These are phyloP conservation scores for Pseudomyrmex dendroicus DNA, from an alignment of 1,140 invertebrate genomes.

Conservation along the genomic window DNA sequence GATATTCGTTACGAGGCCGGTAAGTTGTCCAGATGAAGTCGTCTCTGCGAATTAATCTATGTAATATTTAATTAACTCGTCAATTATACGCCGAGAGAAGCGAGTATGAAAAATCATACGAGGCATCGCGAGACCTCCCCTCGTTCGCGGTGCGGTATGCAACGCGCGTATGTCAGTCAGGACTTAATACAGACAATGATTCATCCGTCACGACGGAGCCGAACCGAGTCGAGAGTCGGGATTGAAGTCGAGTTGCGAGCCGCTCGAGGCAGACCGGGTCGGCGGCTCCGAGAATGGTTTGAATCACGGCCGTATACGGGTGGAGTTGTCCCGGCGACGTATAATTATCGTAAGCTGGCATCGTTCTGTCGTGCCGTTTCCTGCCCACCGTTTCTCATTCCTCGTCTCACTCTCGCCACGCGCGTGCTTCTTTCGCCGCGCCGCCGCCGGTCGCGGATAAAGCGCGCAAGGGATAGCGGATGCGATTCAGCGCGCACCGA, in stretches of 20 bases:
- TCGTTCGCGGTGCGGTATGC: slow-evolving; percentile 26
- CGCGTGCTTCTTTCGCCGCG: slow-evolving; percentile 1
- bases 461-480: slow-evolving; percentile 5
- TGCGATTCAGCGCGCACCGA: neutral
- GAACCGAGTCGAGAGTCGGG: slow-evolving; percentile 31
- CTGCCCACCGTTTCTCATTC: slow-evolving; percentile 54
- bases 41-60: slow-evolving; percentile 9
- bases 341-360: slow-evolving; percentile 59
- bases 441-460: neutral
- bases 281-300: slow-evolving; percentile 54
- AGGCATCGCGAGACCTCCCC: neutral
- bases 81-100: slow-evolving; percentile 37
- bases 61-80: slow-evolving; percentile 50
- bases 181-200: slow-evolving; percentile 60
- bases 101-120: slow-evolving; percentile 36
- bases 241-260: slow-evolving; percentile 19
- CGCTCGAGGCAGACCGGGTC: slow-evolving; percentile 47
- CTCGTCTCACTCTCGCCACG: slow-evolving; percentile 25
- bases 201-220: slow-evolving; percentile 52
- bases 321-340: slow-evolving; percentile 59
- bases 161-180: slow-evolving; percentile 51
- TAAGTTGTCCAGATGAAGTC: neutral
- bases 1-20: too few species aligned
- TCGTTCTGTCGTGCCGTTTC: slow-evolving; percentile 48
- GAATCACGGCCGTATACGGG: slow-evolving; percentile 60